Base-by-base conservation (phyloP, 1,140 invertebrate genomes). In the Brachionus plicatilis region DNA sequence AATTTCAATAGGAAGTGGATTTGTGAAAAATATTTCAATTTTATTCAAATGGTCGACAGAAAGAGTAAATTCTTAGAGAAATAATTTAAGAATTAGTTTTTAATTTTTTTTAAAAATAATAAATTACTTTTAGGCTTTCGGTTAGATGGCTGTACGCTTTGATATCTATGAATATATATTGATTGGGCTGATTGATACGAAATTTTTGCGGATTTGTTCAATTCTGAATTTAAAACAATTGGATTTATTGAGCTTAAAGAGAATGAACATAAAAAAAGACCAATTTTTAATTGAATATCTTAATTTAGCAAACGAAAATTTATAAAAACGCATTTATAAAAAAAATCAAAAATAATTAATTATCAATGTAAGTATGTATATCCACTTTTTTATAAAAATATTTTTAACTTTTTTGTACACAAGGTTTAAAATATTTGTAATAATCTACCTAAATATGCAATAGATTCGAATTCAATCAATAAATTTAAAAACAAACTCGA, bases 1-100 rank as follows among this genome's bases (percentile, higher is more conserved):
- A 1, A 65, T 9, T 43, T 11, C 1, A 8, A 82, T 68, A 1
- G 53, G 53, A 20, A 82, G 43, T 60, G 53, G 50, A 45, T 82
- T 82, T 43, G 53, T 65, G 5, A 82, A 60, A 17, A 5, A 24
- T 12, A 82, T 41, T n/a, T 82, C 79, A 45, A 82, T 68, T 82
- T 68, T 41, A 56, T 82, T 82, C 12, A 82, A 53, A 76, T 76
- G 43, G 14, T 76, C 45, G 11, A 17, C 43, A 6, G 43, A 47
- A 50, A 76, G 47, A 12, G 8, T 76, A 24, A 27, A 76, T 11
- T 45, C 72, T 76, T 37, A 9, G 5, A 43, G 24, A 72, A 41
- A 72, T 33, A 37, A 6, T 37, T 37, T 37, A 37, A 37, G 4
- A 37, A 37, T 37, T 6, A 6, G 7, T 37, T 37, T 37, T 4